These are phyloP conservation scores for Chiloscyllium punctatum DNA, from an alignment of 2,797 vertebrate genomes.

Conservation along the genomic window DNA sequence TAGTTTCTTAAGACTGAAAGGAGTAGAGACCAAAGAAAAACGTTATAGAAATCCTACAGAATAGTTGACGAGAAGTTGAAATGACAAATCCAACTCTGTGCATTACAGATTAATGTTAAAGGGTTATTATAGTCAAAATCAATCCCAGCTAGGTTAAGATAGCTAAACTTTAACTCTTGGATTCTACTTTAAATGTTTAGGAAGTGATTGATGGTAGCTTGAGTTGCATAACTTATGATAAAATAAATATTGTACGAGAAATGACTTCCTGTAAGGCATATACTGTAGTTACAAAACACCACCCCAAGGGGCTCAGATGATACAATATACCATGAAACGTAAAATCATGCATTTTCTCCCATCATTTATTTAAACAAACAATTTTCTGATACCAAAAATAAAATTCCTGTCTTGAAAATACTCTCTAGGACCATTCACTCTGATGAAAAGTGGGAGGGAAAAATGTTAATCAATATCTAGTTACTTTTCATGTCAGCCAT, in stretches of 20 bases:
- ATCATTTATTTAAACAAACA: not conserved
- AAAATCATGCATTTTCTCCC: not conserved
- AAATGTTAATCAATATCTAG: not conserved
- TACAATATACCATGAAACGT: not conserved
- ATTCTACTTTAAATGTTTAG: not conserved
- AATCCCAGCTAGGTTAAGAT: not conserved
- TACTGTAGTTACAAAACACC: not conserved
- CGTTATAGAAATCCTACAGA: not conserved
- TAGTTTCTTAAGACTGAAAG: not conserved
- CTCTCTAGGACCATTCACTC: not conserved
- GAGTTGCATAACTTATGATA: not conserved
- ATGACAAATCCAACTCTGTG: not conserved
- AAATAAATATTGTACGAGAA: not conserved
- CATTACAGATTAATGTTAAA: not conserved
- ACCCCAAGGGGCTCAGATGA: not conserved
- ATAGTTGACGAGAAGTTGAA: no score
- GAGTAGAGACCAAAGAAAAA: not conserved
- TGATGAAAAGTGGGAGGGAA: not conserved
- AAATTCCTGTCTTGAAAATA: not conserved
- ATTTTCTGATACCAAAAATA: not conserved
- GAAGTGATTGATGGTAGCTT: not conserved
- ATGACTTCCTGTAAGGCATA: not conserved
- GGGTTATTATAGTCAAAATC: not conserved
- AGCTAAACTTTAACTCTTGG: not conserved
- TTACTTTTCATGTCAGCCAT: not conserved